Conservation (phyloP, 2,113 vertebrate genomes). For the Bubo scandiacus region DNA sequence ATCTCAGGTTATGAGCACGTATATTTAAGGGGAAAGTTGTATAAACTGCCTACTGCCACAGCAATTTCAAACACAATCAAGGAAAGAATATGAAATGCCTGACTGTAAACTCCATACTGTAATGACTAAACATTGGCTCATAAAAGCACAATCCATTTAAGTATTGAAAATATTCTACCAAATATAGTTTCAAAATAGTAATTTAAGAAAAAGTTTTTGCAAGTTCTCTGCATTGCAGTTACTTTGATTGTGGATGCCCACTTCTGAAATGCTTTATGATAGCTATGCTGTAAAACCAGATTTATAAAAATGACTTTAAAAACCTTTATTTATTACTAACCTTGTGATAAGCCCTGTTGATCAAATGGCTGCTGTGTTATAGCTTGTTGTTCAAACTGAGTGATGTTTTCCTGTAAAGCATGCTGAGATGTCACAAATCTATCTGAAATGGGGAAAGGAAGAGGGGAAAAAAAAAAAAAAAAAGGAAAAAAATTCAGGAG, state of each 20-base stretch:
- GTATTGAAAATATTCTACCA: neutral
- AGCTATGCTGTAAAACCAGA: neutral
- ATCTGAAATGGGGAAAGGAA: conserved; percentile 69
- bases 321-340: conserved; percentile 61
- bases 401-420: conserved; percentile 84
- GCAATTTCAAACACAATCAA: neutral
- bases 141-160: neutral
- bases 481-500: neutral
- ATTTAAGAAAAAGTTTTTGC: neutral
- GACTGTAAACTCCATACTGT: neutral
- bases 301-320: neutral
- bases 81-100: neutral
- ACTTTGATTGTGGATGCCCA: neutral
- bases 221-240: neutral
- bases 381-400: conserved; percentile 82
- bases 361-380: conserved; percentile 87
- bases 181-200: neutral
- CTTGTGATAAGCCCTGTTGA: conserved; percentile 88
- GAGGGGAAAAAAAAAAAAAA: neutral
- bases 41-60: neutral
- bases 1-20: neutral
- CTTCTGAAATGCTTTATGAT: neutral
- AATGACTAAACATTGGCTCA: neutral
- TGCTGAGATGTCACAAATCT: conserved; percentile 87
- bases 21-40: neutral